phyloP scores from a whole-genome alignment of 2,113 vertebrate genomes.

The Capreolus pygargus region DNA sequence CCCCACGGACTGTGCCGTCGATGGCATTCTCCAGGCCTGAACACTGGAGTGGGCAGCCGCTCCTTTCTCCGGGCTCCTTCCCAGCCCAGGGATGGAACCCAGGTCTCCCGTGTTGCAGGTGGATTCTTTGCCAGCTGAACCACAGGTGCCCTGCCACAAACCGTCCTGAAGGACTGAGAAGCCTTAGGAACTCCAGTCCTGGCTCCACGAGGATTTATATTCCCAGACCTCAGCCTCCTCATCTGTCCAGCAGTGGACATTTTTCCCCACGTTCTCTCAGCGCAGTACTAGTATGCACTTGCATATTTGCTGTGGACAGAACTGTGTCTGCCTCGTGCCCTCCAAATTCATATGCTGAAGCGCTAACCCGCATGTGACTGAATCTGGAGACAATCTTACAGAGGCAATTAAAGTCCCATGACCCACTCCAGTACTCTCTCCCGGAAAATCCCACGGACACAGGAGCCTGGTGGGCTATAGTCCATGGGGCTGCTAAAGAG shows the following conservation, averaged over 20 bases:
- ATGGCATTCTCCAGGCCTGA: not conserved
- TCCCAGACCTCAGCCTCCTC: not conserved
- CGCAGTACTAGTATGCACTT: accelerated
- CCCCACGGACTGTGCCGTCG: too few relatives aligned
- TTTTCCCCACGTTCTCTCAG: accelerated
- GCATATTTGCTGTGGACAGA: not conserved
- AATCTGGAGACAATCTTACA: not conserved
- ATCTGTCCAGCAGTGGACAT: not conserved
- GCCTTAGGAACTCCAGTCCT: not conserved
- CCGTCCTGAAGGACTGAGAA: not conserved
- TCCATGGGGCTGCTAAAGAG: not conserved
- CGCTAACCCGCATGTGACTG: not conserved
- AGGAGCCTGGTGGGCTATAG: not conserved
- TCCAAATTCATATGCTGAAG: not conserved
- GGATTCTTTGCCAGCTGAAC: not conserved
- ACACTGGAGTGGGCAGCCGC: not conserved
- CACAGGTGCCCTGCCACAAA: not conserved
- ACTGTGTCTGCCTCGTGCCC: not conserved
- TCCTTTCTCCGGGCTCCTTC: not conserved
- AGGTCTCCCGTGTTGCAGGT: not conserved
- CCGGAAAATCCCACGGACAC: not conserved
- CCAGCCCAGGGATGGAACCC: not conserved
- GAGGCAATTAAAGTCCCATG: not conserved
- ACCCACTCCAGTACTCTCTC: not conserved
- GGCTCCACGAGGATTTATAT: not conserved